These are phyloP conservation scores for Philopedon plagiatum DNA, from an alignment of 2,888 invertebrate species.

Conservation along the genomic window DNA sequence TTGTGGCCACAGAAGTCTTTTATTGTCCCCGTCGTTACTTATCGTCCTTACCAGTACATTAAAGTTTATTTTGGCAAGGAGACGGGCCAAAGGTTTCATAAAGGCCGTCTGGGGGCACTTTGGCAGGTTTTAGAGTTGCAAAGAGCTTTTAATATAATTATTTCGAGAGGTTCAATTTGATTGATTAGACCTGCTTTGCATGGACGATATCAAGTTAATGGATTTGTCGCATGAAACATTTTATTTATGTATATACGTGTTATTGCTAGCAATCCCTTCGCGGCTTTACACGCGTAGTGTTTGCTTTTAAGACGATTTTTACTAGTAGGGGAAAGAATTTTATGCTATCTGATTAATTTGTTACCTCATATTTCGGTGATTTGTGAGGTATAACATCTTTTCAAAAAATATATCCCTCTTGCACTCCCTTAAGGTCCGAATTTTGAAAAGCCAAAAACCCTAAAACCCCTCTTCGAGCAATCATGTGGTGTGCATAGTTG, in stretches of 20 bases:
- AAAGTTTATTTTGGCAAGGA: constrained; percentile 29
- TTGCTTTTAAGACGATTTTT: no score
- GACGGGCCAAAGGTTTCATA: constrained; percentile 16
- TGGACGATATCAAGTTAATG: background rate
- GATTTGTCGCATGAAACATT: background rate
- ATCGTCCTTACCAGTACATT: constrained; percentile 21
- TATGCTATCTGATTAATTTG: no score
- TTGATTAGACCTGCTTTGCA: constrained; percentile 8
- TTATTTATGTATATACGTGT: background rate
- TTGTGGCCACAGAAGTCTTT: background rate
- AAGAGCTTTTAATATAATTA: constrained; percentile 31
- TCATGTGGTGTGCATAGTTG: no score
- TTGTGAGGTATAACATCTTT: no score
- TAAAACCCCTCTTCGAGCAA: no score
- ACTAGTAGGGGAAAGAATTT: no score
- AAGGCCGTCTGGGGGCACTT: constrained; percentile 34
- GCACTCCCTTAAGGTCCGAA: no score
- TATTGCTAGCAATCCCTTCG: background rate
- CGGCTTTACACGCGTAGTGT: no score
- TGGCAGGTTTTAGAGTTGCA: constrained; percentile 14
- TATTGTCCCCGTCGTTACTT: constrained; percentile 1
- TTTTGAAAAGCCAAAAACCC: no score
- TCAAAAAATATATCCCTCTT: no score
- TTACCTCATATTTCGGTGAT: no score
- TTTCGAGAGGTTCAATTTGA: constrained; percentile 21